phyloP scores from a whole-genome alignment of 92 coral and sea anemone species.

The Blastomussa wellsi region DNA sequence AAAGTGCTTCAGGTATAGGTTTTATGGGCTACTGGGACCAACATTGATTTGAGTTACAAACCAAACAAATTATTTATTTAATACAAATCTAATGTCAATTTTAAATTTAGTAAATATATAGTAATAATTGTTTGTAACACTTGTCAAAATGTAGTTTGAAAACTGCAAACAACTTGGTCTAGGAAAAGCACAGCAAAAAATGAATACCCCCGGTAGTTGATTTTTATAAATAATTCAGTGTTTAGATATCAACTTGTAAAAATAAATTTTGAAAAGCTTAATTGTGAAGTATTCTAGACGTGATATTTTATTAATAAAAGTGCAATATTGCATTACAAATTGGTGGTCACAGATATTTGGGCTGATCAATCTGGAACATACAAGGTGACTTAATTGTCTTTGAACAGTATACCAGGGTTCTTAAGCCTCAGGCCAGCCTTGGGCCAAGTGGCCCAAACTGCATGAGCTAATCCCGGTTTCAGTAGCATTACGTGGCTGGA shows the following conservation, averaged over 20 bases:
- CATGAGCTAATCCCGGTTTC: too few species aligned
- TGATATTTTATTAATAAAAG: not conserved
- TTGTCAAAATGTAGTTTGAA: not conserved
- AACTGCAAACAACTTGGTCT: not conserved
- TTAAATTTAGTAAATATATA: not conserved
- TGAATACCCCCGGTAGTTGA: too few species aligned
- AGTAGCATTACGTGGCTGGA: too few species aligned
- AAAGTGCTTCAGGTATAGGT: not conserved
- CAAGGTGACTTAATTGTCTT: not conserved
- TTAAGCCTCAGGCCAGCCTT: too few species aligned
- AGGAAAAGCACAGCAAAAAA: not conserved
- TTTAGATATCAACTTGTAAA: not conserved
- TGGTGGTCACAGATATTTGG: not conserved
- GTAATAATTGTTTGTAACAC: not conserved
- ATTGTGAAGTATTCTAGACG: not conserved
- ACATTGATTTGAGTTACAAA: not conserved
- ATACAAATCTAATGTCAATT: not conserved
- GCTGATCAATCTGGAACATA: not conserved
- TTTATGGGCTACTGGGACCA: not conserved
- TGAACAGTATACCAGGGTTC: too few species aligned
- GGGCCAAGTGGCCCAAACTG: too few species aligned
- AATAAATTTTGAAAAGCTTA: not conserved
- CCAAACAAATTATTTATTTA: constrained; percentile 3
- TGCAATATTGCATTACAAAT: not conserved
- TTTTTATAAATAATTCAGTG: too few species aligned